Evolutionary conservation across 2,888 invertebrate species (phyloP), one percentile per base, ranked within the genome.

Genomic region (Nomada lathburiana): DNA sequence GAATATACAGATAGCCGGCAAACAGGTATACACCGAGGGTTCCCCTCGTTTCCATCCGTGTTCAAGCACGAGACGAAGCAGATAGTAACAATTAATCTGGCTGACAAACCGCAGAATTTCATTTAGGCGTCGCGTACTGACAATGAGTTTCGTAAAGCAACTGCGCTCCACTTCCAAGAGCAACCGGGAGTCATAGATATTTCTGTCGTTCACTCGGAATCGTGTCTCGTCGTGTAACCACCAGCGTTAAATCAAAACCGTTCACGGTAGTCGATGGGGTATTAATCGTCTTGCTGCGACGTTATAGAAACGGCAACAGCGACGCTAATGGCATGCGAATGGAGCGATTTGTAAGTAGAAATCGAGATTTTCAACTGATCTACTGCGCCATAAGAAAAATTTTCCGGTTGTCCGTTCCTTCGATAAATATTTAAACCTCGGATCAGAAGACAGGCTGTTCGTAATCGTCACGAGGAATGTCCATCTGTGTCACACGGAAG

Each of bases 101-200:
- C 76, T 70, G 65, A 55, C 64, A 72, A 67, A 64, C 82, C 83
- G 68, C 77, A 77, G 82, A 77, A 83, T 82, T 83, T 83, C 82
- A 82, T 83, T 83, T 75, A 36, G 67, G 59, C 44, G 75, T 86
- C 60, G 52, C 57, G 57, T 16, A 60, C 53, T 29, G 36, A 36
- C 36, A 36, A 36, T 36, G 47, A 69, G 63, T 70, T 70, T 59
- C 52, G 9, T 44, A 50, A 29, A 53, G 36, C 29, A 72, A 50
- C 73, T 57, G 44, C 55, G 72, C 44, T 44, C 67, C 71, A 69
- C 44, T 69, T 79, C 55, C 68, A 65, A 75, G 63, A 60, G 18
- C n/a, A 62, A 55, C 53, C 52, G 50, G 10, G 47, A 20, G 60
- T 63, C 52, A 29, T 65, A 69, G 71, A 80, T 53, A 65, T 59